Evolutionary conservation across 2,888 invertebrate genomes (phyloP), one percentile per base, ranked within the genome.

Genomic region (Merodon equestris): DNA sequence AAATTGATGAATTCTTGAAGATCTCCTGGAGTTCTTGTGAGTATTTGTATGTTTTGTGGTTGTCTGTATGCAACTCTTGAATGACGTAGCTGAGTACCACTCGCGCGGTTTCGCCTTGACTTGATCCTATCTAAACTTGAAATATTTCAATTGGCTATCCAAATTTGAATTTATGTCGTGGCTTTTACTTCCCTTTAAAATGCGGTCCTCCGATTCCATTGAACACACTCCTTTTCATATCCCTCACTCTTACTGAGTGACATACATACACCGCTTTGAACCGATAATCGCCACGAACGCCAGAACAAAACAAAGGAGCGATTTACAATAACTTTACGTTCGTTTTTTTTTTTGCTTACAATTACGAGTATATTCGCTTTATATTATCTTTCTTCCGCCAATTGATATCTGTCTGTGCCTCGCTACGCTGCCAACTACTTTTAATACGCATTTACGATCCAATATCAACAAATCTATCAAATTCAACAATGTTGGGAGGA

Each of bases 301-400:
- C 70, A 71, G 15, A 64, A 53, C 70, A 76, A 76, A 71, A 64
- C 64, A 70, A 76, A 71, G 54, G 38, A 27, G 7, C 15, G 34
- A 5, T 50, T 34, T 67, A 50, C 7, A 19, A 10, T 19, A 42
- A 50, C 34, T 42, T 48, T 13, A 27, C 9, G 13, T 34, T 14
- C 19, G 1, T 15, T 10, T 13, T 9, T 36, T 44, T 27, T 36
- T 44, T 19, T 38, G 27, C 48, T 42, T 47, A 17, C 48, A 53
- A 27, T 48, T 15, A 14, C 40, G 15, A 27, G 3, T 27, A 27
- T n/a, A n/a, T n/a, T n/a, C n/a, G n/a, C n/a, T n/a, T n/a, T n/a
- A n/a, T n/a, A 27, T 27, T 27, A 27, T 47, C 36, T 1, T 50
- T 61, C 51, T 58, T 19, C 47, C 14, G 40, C 42, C 7, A 27